Base-by-base conservation (phyloP, 1,140 invertebrate species). In the Neoseiulus cucumeris region DNA sequence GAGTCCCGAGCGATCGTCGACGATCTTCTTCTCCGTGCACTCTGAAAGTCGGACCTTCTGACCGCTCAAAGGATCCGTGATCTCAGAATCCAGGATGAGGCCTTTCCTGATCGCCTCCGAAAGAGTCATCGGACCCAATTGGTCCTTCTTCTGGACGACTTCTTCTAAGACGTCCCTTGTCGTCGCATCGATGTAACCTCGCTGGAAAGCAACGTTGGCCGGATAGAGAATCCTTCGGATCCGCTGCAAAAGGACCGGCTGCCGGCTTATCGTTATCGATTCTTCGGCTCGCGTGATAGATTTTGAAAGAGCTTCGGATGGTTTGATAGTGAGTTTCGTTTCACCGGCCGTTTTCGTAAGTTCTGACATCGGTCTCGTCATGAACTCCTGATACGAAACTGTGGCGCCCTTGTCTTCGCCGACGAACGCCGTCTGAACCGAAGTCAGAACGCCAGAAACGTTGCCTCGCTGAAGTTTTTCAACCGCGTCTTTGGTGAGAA, bases 31-130 rank as follows among this genome's bases (percentile, higher is more conserved):
- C 67, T 86, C 80, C 1, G 95, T 80, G 2, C 91, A 91, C 77
- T 95, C 83, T 25, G 83, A 82, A 7, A 94, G 85, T 41, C 80
- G 85, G 7, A 96, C 71, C 6, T 81, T 74, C 70, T 89, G 83
- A 66, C 89, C 88, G 68, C 83, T 81, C 72, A 86, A 80, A 18
- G 87, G 84, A 78, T 94, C 87, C n/a, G 84, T 76, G 64, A 96
- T 85, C 55, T 81, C 80, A 30, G 83, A 79, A 12, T 83, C 81
- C 78, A 92, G 82, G 65, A 94, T 79, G 67, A 85, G 79, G 2
- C 86, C 85, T 45, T 79, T 76, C 66, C 83, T 81, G 22, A 93
- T 80, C 17, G 88, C 87, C 75, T 91, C 85, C 67, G 80, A 79
- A 12, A 91, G 77, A 18, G 79, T 83, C 18, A 91, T 71, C 0